A percentile compares a stretch with the other conserved stretches of the same genome.
Conservation (phyloP, 2,888 invertebrate species). For the Habroteleia sp. region DNA sequence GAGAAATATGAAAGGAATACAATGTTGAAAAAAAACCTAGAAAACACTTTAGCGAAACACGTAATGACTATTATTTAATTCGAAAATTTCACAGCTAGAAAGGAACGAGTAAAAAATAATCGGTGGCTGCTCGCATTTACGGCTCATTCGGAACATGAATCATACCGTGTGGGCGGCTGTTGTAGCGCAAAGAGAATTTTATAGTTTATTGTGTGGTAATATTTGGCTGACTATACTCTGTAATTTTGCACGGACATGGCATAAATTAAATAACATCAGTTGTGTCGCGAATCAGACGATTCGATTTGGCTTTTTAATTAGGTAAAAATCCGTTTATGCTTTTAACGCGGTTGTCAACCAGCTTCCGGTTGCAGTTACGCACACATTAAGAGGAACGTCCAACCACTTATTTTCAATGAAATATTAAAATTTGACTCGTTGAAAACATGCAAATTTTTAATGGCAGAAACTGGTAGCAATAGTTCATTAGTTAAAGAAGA, state of each 20-base stretch:
- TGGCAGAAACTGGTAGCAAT: constrained; percentile 44
- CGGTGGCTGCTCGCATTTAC: constrained; percentile 58
- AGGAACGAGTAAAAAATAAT: constrained; percentile 53
- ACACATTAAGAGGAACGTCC: constrained; percentile 38
- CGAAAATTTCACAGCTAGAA: constrained; percentile 64
- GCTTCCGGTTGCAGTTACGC: constrained; percentile 45
- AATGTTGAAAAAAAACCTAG: too few relatives aligned
- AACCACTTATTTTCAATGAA: constrained; percentile 37
- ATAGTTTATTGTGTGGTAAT: constrained; percentile 70
- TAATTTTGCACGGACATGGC: constrained; percentile 49
- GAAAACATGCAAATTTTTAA: constrained; percentile 52
- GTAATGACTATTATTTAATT: constrained; percentile 65
- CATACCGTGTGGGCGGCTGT: constrained; percentile 57
- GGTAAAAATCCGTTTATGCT: constrained; percentile 57
- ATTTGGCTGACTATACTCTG: constrained; percentile 57
- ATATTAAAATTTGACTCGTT: constrained; percentile 43
- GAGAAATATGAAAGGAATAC: too few relatives aligned
- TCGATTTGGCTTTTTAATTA: constrained; percentile 65
- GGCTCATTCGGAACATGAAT: constrained; percentile 59
- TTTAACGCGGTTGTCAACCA: constrained; percentile 36
- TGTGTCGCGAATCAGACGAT: constrained; percentile 54
- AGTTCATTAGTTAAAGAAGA: constrained; percentile 13
- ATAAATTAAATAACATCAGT: constrained; percentile 59
- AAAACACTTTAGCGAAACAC: constrained; percentile 43
- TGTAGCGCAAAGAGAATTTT: constrained; percentile 55